Base-by-base conservation (phyloP, 2,113 vertebrate genomes). In the Meriones unguiculatus region DNA sequence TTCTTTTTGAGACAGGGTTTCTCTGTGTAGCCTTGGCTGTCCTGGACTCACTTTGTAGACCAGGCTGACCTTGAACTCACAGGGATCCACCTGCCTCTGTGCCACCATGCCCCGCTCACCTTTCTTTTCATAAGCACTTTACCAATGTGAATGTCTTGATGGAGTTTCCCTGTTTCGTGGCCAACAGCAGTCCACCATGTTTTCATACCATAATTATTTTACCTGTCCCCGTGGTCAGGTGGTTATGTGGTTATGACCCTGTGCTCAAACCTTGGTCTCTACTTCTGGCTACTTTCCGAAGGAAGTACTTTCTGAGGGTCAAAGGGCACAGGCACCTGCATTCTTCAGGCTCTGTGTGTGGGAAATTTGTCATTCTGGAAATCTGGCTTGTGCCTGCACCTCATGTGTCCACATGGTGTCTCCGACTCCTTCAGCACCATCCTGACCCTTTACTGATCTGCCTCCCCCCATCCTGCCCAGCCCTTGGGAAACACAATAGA, bases 401-500 rank as follows among this genome's bases (percentile, higher is more conserved):
- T 20, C 20, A 7, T 4, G 54, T 3, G 5, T 25, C 38, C 57
- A 35, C 12, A 1, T 20, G 18, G 2, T 5, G 10, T 57, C 38
- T 7, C 32, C 7, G 2, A 5, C 7, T 30, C 64, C 75, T 67
- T 70, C 30, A 46, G 20, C 30, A 28, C 24, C 22, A 64, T 18
- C 30, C 18, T 13, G 52, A 35, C 57, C 50, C 52, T 86, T 91
- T 10, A 17, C 64, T 87, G 69, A 70, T 17, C 69, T 57, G 35
- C 35, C 32, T 35, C 24, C 41, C 46, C 69, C 54, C 38, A 5
- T 13, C 78, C 54, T 3, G 7, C 62, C 6, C 14, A 35, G 52
- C 64, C 80, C 82, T 90, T 65, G 57, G 65, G 92, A 93, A 94
- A 94, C 52, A 94, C 95, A 97, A 91, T 76, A 90, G 62, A 77